Evolutionary conservation across 2,888 invertebrate genomes (phyloP).

Genomic region (Dynastes tityus): DNA sequence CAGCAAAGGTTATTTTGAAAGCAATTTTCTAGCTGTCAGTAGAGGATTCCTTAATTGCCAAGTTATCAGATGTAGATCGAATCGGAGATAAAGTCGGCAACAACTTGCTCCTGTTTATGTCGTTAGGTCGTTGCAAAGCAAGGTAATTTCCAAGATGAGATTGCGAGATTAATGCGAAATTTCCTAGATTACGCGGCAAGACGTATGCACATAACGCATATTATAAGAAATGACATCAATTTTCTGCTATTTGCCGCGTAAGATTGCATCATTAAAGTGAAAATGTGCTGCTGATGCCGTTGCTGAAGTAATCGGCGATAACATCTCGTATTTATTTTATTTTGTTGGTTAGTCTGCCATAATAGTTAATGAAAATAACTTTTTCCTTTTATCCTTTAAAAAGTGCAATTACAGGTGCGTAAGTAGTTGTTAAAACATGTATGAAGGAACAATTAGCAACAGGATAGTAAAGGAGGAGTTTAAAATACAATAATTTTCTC

Average conservation of each 20-base stretch:
- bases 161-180: constrained; percentile 1
- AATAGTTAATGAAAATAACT: not conserved
- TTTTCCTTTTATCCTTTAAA: not conserved
- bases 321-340: not conserved
- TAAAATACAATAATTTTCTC: too few species aligned
- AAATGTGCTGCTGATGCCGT: not conserved
- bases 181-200: not conserved
- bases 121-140: not conserved
- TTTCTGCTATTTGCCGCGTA: not conserved
- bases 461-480: too few species aligned
- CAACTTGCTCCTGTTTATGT: not conserved
- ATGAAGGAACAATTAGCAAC: too few species aligned
- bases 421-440: not conserved
- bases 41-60: too few species aligned
- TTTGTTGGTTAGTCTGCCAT: not conserved
- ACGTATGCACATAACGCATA: not conserved
- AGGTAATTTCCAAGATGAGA: constrained; percentile 9
- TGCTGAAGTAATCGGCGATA: not conserved
- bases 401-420: not conserved
- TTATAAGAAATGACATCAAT: not conserved
- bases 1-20: too few species aligned
- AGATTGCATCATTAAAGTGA: not conserved
- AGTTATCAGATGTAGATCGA: too few species aligned
- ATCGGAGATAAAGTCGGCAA: not conserved
- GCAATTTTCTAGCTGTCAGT: too few species aligned